These are phyloP conservation scores for Hapalemur alaotrensis DNA, from an alignment of 2,797 vertebrate genomes.

Conservation along the genomic window DNA sequence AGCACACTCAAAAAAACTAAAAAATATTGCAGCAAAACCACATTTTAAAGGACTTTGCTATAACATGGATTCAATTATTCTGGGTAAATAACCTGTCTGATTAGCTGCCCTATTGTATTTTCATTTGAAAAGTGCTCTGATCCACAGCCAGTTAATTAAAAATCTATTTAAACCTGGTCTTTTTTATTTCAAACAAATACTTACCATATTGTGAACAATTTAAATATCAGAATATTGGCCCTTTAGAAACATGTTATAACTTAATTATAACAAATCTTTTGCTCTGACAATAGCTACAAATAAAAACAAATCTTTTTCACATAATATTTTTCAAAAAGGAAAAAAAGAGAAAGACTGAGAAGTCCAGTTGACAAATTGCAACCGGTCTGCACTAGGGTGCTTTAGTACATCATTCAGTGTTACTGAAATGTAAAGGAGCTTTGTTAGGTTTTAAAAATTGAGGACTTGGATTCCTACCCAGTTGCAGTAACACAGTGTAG, in stretches of 20 bases:
- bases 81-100: slow-evolving; percentile 59
- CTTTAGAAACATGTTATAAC: slow-evolving; percentile 26
- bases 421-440: slow-evolving; percentile 79
- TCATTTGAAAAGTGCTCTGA: slow-evolving; percentile 68
- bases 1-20: slow-evolving; percentile 13
- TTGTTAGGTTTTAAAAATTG: slow-evolving; percentile 79
- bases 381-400: slow-evolving; percentile 45
- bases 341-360: slow-evolving; percentile 59
- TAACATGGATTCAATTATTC: slow-evolving; percentile 68
- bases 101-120: slow-evolving; percentile 71
- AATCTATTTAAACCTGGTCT: slow-evolving; percentile 55
- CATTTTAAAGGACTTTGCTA: slow-evolving; percentile 48
- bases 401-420: slow-evolving; percentile 72
- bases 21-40: slow-evolving; percentile 8
- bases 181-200: slow-evolving; percentile 58
- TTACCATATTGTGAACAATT: slow-evolving; percentile 56
- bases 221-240: slow-evolving; percentile 51
- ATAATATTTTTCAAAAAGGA: slow-evolving; percentile 45
- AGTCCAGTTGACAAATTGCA: slow-evolving; percentile 71
- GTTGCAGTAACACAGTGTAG: slow-evolving; percentile 80
- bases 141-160: slow-evolving; percentile 71
- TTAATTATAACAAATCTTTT: slow-evolving; percentile 62
- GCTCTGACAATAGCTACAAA: slow-evolving; percentile 52
- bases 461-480: slow-evolving; percentile 75
- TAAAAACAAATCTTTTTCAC: slow-evolving; percentile 62